Conservation (phyloP, 1,140 invertebrate genomes). For the Bathynomus jamesi region DNA sequence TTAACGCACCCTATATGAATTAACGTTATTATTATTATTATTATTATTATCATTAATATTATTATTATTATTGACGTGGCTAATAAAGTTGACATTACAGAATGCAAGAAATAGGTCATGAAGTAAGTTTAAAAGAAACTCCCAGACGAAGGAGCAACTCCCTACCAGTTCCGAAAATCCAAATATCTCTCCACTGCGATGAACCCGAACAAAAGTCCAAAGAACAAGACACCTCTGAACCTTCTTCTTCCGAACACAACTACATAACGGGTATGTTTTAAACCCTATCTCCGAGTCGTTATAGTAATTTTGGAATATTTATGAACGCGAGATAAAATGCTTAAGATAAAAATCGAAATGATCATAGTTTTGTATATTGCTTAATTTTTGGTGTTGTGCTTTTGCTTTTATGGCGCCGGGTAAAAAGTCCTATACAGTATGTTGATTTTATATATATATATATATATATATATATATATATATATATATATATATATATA, state of each 20-base stretch:
- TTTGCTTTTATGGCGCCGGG: not conserved
- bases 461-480: conserved; percentile 13
- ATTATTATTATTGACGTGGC: not conserved
- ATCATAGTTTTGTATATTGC: too few relatives aligned
- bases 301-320: too few relatives aligned
- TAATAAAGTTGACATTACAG: conserved; percentile 44
- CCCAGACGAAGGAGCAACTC: conserved; percentile 80
- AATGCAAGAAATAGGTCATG: conserved; percentile 65
- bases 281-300: too few relatives aligned
- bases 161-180: conserved; percentile 84
- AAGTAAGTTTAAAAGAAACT: conserved; percentile 59
- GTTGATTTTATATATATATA: conserved; percentile 8
- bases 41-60: conserved; percentile 16
- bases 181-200: conserved; percentile 70
- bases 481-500: conserved; percentile 10
- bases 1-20: too few relatives aligned
- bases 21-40: conserved; percentile 3
- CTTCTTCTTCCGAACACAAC: conserved; percentile 29
- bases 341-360: too few relatives aligned
- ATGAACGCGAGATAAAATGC: too few relatives aligned
- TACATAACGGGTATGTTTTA: conserved; percentile 36
- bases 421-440: not conserved
- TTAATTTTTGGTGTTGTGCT: too few relatives aligned
- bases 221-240: conserved; percentile 26
- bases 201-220: not conserved